Conservation (phyloP, 2,113 vertebrate species). For the Gracilinanus agilis region DNA sequence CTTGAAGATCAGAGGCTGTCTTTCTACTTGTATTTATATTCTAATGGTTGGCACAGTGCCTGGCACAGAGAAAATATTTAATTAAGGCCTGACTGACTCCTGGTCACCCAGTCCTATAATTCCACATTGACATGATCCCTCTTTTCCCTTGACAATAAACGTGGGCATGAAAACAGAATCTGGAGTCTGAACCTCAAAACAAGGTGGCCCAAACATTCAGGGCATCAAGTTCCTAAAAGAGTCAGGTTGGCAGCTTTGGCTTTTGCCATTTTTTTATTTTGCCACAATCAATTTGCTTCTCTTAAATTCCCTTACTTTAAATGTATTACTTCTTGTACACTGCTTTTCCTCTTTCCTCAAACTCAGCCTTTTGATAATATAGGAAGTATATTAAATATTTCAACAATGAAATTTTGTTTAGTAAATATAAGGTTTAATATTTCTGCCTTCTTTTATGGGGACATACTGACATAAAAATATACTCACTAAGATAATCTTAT, state of each 20-base stretch:
- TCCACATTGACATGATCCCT: not conserved
- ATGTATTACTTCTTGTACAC: conserved; percentile 36
- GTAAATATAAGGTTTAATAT: not conserved
- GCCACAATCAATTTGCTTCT: conserved; percentile 63
- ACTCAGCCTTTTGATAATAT: not conserved
- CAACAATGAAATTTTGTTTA: not conserved
- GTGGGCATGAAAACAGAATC: not conserved
- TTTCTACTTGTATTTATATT: too few relatives aligned
- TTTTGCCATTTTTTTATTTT: conserved; percentile 54
- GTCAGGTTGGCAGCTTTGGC: conserved; percentile 42
- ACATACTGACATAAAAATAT: not conserved
- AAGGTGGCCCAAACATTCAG: not conserved
- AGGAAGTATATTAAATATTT: conserved; percentile 14
- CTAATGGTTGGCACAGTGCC: too few relatives aligned
- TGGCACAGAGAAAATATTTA: not conserved
- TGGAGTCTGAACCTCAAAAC: not conserved
- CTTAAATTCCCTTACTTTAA: conserved; percentile 39
- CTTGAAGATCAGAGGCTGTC: not conserved
- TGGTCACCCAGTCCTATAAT: not conserved
- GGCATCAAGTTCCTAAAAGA: conserved; percentile 61
- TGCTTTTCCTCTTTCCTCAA: not conserved
- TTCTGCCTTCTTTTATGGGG: not conserved
- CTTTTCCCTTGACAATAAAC: not conserved
- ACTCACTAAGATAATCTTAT: not conserved
- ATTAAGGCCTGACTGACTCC: not conserved